Evolutionary conservation across 2,888 invertebrate genomes (phyloP).

Genomic region (Xylota sylvarum): DNA sequence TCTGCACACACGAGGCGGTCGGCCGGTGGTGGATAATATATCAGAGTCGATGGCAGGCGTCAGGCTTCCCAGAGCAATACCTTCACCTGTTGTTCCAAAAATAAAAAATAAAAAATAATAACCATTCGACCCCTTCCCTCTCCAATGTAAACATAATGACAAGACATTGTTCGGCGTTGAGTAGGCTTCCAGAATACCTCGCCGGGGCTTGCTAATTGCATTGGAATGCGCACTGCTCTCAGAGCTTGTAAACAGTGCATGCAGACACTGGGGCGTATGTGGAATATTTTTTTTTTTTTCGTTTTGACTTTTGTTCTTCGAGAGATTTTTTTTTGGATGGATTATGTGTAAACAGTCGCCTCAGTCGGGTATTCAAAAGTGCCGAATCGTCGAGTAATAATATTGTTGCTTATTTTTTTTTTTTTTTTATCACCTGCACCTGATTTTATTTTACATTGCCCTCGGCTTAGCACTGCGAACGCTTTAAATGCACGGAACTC

Average conservation of each 20-base stretch:
- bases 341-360: conserved; percentile 37
- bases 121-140: background rate
- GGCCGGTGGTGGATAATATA: conserved; percentile 33
- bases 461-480: conserved; percentile 53
- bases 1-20: conserved; percentile 10
- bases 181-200: conserved; percentile 16
- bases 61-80: conserved; percentile 37
- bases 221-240: conserved; percentile 49
- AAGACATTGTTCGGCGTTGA: conserved; percentile 51
- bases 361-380: conserved; percentile 59
- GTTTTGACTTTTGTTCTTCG: no score
- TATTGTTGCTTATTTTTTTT: conserved; percentile 45
- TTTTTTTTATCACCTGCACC: conserved; percentile 54
- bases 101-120: conserved; percentile 38
- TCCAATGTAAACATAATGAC: conserved; percentile 38
- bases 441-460: conserved; percentile 18
- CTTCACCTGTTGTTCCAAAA: conserved; percentile 72
- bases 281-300: conserved; percentile 28
- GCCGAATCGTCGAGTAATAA: conserved; percentile 37
- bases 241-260: conserved; percentile 31
- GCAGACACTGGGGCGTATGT: conserved; percentile 70
- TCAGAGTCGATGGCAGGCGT: conserved; percentile 53
- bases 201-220: conserved; percentile 58
- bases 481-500: conserved; percentile 63
- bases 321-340: background rate